Evolutionary conservation across 23 tunicate genomes (phyloP).

Genomic region (Botrylloides violaceus): DNA sequence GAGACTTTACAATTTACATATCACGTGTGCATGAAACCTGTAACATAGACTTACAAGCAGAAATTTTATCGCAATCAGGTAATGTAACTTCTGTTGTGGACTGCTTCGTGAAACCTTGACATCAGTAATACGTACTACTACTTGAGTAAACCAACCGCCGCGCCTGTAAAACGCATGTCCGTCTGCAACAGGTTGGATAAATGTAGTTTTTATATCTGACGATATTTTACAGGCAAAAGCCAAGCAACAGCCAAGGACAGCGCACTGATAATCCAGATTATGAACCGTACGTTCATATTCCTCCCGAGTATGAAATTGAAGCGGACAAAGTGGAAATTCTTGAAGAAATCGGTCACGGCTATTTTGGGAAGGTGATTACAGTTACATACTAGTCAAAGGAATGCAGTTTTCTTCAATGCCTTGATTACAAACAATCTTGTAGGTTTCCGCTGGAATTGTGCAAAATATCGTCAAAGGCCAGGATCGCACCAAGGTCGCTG

Average conservation of each 20-base stretch:
- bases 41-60: too few species aligned
- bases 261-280: conserved; percentile 78
- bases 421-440: neutral
- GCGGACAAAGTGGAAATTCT: conserved; percentile 39
- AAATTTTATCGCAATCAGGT: too few species aligned
- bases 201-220: too few species aligned
- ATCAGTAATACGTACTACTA: too few species aligned
- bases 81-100: too few species aligned
- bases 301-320: conserved; percentile 70
- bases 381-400: neutral
- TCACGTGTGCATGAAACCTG: too few species aligned
- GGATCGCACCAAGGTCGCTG: conserved; percentile 60
- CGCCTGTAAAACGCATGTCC: too few species aligned
- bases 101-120: too few species aligned
- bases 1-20: too few species aligned
- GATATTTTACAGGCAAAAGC: neutral
- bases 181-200: too few species aligned
- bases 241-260: neutral
- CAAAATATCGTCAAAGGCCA: conserved; percentile 56
- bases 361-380: conserved; percentile 63
- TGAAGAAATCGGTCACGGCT: conserved; percentile 71
- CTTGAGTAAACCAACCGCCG: too few species aligned
- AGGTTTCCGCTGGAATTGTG: conserved; percentile 76
- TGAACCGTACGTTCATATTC: conserved; percentile 41
- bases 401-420: neutral